Conservation (phyloP, 2,113 vertebrate genomes). For the Pluvialis apricaria region DNA sequence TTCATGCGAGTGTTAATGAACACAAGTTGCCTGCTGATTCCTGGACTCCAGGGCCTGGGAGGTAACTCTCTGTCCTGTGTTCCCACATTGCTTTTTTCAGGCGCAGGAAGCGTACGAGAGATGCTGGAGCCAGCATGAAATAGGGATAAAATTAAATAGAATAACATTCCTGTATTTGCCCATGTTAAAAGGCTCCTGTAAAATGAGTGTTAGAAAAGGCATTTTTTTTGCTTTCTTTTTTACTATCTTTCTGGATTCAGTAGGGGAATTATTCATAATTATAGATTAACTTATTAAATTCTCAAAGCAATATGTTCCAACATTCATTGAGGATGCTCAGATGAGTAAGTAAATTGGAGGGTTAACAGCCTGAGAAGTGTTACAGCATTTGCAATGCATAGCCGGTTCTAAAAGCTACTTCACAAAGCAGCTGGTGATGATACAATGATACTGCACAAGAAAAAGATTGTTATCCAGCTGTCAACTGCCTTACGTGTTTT, state of each 20-base stretch:
- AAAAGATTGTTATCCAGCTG: slow-evolving; percentile 52
- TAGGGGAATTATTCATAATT: background rate
- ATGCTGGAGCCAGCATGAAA: background rate
- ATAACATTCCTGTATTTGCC: rapidly evolving
- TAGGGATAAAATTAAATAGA: background rate
- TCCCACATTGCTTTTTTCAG: rapidly evolving
- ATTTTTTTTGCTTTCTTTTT: background rate
- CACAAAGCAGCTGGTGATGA: slow-evolving; percentile 23
- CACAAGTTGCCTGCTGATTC: background rate
- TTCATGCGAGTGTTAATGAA: background rate
- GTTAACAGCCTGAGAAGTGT: slow-evolving; percentile 4
- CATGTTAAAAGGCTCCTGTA: background rate
- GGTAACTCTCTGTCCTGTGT: too few species aligned
- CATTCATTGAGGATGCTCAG: background rate
- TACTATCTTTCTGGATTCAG: background rate
- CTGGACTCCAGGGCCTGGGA: background rate
- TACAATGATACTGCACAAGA: background rate
- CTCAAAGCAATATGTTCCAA: background rate
- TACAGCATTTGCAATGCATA: background rate
- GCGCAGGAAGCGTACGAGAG: background rate
- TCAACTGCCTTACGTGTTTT: background rate
- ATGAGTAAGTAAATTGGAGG: background rate
- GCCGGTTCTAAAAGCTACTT: background rate
- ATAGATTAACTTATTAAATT: background rate
- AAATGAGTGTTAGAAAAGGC: background rate